Evolutionary conservation across 2,113 vertebrate species (phyloP).

Genomic region (Cebidichthys violaceus): DNA sequence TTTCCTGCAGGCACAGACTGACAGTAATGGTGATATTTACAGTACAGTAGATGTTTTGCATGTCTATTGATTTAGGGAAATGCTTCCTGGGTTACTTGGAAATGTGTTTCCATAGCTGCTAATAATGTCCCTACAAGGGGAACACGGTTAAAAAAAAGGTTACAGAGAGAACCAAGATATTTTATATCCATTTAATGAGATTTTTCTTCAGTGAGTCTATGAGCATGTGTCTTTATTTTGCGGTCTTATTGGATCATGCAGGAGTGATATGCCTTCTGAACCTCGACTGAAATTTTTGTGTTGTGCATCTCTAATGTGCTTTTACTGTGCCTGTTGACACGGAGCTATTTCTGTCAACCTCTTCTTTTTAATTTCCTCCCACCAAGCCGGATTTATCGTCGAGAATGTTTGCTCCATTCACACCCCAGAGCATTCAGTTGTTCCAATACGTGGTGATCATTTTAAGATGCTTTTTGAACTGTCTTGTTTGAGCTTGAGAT

Average conservation of each 20-base stretch:
- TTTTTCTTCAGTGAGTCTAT: background rate
- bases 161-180: background rate
- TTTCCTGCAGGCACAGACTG: background rate
- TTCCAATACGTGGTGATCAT: conserved; percentile 51
- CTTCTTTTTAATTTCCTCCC: conserved; percentile 43
- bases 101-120: conserved; percentile 40
- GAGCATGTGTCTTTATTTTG: conserved; percentile 19
- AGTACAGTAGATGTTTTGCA: conserved; percentile 1
- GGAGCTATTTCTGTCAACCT: conserved; percentile 61
- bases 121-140: conserved; percentile 24
- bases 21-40: conserved; percentile 26
- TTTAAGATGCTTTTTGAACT: conserved; percentile 62
- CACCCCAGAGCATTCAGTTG: conserved; percentile 49
- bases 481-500: conserved; percentile 66
- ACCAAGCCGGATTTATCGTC: conserved; percentile 60
- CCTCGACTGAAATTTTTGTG: conserved; percentile 36
- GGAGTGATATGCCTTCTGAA: conserved; percentile 17
- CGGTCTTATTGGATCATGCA: conserved; percentile 44
- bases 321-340: conserved; percentile 42
- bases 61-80: conserved; percentile 34
- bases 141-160: background rate
- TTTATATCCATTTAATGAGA: conserved; percentile 18
- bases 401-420: conserved; percentile 65
- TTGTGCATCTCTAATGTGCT: conserved; percentile 36
- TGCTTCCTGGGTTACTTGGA: conserved; percentile 18